Percentiles rank a stretch among this genome's conserved stretches.
Conservation (phyloP, 2,113 vertebrate genomes). For the Phainopepla nitens region DNA sequence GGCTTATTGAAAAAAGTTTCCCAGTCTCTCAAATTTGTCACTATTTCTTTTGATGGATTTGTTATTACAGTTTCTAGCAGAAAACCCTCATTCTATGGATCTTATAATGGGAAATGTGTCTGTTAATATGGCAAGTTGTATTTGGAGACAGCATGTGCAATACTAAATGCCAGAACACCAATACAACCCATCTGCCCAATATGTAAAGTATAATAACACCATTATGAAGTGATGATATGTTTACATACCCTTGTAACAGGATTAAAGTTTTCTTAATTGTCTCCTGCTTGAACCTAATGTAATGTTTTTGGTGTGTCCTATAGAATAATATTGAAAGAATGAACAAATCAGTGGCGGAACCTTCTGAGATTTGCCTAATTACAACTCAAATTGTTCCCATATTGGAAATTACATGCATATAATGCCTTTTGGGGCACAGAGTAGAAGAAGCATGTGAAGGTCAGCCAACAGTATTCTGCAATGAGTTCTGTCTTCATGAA, state of each 20-base stretch:
- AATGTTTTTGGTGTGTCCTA: conserved; percentile 76
- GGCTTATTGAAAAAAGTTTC: not conserved
- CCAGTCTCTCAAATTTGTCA: not conserved
- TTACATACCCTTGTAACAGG: conserved; percentile 64
- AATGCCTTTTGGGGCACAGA: conserved; percentile 81
- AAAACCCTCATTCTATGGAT: not conserved
- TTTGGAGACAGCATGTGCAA: conserved; percentile 2
- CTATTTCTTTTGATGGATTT: not conserved
- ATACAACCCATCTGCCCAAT: conserved; percentile 51
- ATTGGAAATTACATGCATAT: conserved; percentile 85
- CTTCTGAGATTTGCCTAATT: conserved; percentile 86
- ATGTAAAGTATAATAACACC: conserved; percentile 57
- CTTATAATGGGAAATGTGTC: not conserved
- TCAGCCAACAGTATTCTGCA: conserved; percentile 76
- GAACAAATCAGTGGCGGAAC: conserved; percentile 84
- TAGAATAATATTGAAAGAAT: conserved; percentile 79
- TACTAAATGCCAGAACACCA: conserved; percentile 37
- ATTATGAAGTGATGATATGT: conserved; percentile 54
- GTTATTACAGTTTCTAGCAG: not conserved
- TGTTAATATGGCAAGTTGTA: conserved; percentile 2
- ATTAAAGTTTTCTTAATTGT: conserved; percentile 71
- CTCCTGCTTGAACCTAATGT: conserved; percentile 75
- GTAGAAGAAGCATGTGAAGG: conserved; percentile 78
- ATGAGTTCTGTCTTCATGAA: conserved; percentile 66
- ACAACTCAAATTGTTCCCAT: conserved; percentile 87